phyloP scores from a whole-genome alignment of 1,140 invertebrate species.

The Drosophila tristis region DNA sequence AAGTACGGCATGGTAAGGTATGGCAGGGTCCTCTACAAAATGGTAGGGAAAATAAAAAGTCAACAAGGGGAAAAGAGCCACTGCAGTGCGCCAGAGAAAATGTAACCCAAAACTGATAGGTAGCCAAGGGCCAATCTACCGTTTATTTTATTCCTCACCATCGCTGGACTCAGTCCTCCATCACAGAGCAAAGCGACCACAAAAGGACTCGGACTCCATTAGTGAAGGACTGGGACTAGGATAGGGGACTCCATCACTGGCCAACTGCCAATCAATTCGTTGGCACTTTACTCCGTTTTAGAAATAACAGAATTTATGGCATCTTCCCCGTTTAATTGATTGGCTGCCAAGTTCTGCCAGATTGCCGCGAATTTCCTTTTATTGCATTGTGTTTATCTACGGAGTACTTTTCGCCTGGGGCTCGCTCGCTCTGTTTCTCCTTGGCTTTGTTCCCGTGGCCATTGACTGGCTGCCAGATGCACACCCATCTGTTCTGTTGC shows the following conservation, averaged over 20 bases:
- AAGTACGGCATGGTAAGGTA: background rate
- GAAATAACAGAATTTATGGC: slow-evolving; percentile 61
- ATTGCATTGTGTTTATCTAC: slow-evolving; percentile 47
- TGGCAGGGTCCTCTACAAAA: background rate
- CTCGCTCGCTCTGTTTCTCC: slow-evolving; percentile 4
- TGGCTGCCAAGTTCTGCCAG: slow-evolving; percentile 55
- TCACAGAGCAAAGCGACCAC: too few relatives aligned
- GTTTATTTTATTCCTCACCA: slow-evolving; percentile 30
- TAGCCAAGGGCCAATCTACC: slow-evolving; percentile 9
- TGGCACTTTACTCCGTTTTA: slow-evolving; percentile 40
- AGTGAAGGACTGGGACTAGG: background rate
- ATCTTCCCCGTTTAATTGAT: slow-evolving; percentile 66
- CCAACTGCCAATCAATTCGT: slow-evolving; percentile 61
- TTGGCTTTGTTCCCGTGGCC: slow-evolving; percentile 15
- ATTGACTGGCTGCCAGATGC: slow-evolving; percentile 52
- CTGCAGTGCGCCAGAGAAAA: slow-evolving; percentile 48
- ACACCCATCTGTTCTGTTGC: slow-evolving; percentile 6
- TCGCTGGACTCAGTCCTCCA: slow-evolving; percentile 3
- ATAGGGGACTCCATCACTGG: slow-evolving; percentile 33
- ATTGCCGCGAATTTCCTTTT: slow-evolving; percentile 70
- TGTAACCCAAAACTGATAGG: slow-evolving; percentile 4
- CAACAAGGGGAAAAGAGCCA: slow-evolving; percentile 14
- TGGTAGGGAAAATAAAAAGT: slow-evolving; percentile 26
- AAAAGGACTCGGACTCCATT: too few relatives aligned
- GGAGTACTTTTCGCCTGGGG: too few relatives aligned